Evolutionary conservation across 2,113 vertebrate genomes (phyloP), one percentile per base, ranked within the genome.

Genomic region (Oenanthe melanoleuca): DNA sequence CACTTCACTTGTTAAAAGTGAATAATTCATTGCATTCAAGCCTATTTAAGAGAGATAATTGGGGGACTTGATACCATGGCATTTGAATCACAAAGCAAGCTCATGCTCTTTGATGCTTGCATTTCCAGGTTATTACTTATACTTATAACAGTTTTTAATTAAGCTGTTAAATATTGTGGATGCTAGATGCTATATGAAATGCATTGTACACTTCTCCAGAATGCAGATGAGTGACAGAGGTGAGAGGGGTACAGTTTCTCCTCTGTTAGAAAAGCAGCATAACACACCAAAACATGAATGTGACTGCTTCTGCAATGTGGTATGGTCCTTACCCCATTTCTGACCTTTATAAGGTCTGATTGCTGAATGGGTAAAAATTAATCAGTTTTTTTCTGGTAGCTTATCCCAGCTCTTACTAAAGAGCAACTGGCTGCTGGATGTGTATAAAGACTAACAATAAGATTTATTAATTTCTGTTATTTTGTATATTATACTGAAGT

Each of bases 171-270:
- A 37, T 61, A 57, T 25, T 14, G 2, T 59, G 34, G 50, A n/a
- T 79, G n/a, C 8, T 25, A 63, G 47, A 24, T 49, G 24, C 29
- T 69, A 2, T 53, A 31, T 65, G 34, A 92, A 90, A 50, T 66
- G 8, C 17, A 2, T 3, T 25, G 42, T 37, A 50, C 1, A 1
- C 9, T 73, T 40, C 45, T 85, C 14, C 17, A 65, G 50, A 65
- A 70, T 57, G 34, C 61, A 45, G 7, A 1, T 63, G 23, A 70
- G 22, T 57, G 21, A 9, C 24, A 72, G 44, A 69, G 24, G 11
- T 21, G 14, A 53, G 40, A 72, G 50, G 22, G 20, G 31, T 3
- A 25, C 0, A 0, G 6, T 55, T 82, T 81, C 7, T 79, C 1
- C 33, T 78, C 17, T 17, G 3, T 44, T 67, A 16, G 34, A 65